A percentile compares a stretch with the other conserved stretches of the same genome.
Conservation (phyloP, 2,113 vertebrate species). For the Triplophysa siluroides region DNA sequence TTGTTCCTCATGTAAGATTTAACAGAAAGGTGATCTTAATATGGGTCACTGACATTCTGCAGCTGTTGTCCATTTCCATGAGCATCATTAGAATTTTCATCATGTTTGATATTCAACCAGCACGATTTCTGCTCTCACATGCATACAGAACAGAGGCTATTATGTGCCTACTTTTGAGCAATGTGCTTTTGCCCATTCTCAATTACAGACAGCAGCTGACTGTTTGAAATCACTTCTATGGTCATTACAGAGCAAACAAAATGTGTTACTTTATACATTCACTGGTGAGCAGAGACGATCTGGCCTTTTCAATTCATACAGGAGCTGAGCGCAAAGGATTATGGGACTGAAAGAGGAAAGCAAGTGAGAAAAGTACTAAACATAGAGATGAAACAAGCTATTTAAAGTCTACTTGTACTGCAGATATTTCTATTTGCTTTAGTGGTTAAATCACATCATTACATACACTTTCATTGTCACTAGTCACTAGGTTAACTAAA, state of each 20-base stretch:
- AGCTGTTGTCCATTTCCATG: slow-evolving; percentile 47
- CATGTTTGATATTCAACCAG: slow-evolving; percentile 59
- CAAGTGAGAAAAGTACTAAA: no score
- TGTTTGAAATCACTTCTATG: not conserved
- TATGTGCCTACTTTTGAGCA: not conserved
- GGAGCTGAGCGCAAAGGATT: no score
- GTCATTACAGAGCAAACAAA: not conserved
- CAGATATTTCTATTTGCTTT: no score
- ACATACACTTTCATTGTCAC: no score
- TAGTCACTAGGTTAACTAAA: no score
- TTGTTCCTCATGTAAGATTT: slow-evolving; percentile 62
- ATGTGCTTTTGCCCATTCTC: not conserved
- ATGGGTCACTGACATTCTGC: slow-evolving; percentile 62
- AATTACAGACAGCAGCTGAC: not conserved
- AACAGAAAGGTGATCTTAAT: slow-evolving; percentile 62
- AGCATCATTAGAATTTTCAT: slow-evolving; percentile 63
- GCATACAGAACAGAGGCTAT: not conserved
- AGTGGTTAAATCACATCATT: no score
- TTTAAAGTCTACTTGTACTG: no score
- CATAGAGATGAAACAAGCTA: no score
- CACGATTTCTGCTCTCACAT: slow-evolving; percentile 27
- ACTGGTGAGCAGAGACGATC: not conserved
- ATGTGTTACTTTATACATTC: not conserved
- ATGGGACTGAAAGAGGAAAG: no score
- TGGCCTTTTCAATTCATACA: no score